Evolutionary conservation across 2,888 invertebrate species (phyloP).

Genomic region (Scaptomyza flava): DNA sequence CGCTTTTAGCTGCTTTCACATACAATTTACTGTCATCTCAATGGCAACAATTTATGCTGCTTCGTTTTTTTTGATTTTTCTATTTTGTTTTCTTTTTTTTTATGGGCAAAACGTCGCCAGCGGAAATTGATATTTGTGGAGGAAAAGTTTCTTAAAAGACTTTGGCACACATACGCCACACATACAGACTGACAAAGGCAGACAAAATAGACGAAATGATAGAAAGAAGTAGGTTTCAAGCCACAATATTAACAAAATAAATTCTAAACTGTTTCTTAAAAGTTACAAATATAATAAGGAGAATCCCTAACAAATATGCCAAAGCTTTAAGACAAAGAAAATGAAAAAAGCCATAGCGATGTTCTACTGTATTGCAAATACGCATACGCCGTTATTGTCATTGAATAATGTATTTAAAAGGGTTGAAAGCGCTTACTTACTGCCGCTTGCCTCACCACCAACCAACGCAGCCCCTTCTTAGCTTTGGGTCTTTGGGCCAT

Average conservation of each 20-base stretch:
- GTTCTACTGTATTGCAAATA: constrained; percentile 25
- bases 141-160: constrained; percentile 61
- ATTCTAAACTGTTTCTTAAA: neutral
- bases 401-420: constrained; percentile 19
- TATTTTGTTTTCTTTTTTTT: constrained; percentile 33
- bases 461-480: neutral
- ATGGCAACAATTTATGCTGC: constrained; percentile 75
- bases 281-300: too few species aligned
- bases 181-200: constrained; percentile 1
- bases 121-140: constrained; percentile 80
- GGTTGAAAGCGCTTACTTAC: constrained; percentile 19
- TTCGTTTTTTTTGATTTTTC: constrained; percentile 1
- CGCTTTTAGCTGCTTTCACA: constrained; percentile 79
- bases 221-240: too few species aligned
- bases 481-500: constrained; percentile 11
- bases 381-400: neutral
- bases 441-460: neutral
- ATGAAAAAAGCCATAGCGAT: too few species aligned
- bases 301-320: neutral
- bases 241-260: neutral
- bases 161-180: constrained; percentile 56
- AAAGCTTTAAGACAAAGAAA: too few species aligned
- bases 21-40: constrained; percentile 78
- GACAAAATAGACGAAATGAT: neutral
- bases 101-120: constrained; percentile 72